Evolutionary conservation across 2,113 vertebrate genomes (phyloP).

Genomic region (Gulo gulo): DNA sequence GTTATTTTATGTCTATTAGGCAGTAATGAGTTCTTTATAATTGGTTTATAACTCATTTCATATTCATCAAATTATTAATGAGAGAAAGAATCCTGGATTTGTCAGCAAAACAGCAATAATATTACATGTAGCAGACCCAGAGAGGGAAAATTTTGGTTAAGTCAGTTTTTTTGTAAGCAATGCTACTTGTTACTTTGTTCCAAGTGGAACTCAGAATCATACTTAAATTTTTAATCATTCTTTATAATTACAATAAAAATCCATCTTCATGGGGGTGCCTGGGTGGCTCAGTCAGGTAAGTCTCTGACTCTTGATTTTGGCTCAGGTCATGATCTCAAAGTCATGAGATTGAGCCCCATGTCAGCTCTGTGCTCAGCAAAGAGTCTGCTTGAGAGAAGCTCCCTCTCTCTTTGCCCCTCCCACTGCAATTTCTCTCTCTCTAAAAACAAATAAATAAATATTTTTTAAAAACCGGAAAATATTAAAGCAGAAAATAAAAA

Average conservation of each 20-base stretch:
- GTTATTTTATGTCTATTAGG: conserved; percentile 68
- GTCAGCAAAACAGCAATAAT: neutral
- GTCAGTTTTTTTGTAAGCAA: neutral
- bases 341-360: neutral
- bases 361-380: neutral
- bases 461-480: neutral
- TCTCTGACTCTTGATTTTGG: neutral
- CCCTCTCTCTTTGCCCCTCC: neutral
- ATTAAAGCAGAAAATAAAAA: neutral
- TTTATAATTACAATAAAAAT: neutral
- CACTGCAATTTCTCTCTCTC: neutral
- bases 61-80: conserved; percentile 61
- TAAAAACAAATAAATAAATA: neutral
- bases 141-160: neutral
- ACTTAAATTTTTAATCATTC: conserved; percentile 5
- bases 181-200: neutral
- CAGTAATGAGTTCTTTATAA: conserved; percentile 56
- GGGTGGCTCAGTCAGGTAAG: neutral
- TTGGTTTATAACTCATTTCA: conserved; percentile 56
- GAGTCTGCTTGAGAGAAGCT: neutral
- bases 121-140: neutral
- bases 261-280: neutral
- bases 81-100: conserved; percentile 24
- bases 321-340: neutral
- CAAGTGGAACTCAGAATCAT: neutral